Base-by-base conservation (phyloP, 1,140 invertebrate genomes). In the Bilobella aurantiaca region DNA sequence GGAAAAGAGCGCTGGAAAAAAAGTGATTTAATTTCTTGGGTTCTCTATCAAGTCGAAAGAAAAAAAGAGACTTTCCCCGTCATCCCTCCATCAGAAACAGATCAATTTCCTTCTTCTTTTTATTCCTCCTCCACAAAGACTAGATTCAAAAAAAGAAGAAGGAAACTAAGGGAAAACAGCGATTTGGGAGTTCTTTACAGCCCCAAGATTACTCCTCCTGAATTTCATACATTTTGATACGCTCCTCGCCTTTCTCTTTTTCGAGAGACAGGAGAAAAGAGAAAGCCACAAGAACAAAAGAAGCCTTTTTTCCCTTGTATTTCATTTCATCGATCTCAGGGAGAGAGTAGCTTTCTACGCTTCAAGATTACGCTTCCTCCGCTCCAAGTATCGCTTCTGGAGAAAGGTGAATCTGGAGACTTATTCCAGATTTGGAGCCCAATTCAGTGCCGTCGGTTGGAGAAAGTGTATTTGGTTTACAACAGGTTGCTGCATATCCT, bases 111-210 rank as follows among this genome's bases (percentile, higher is more conserved):
- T 23, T 53, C 21, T 42, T 42, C 34, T n/a, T n/a, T n/a, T n/a
- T n/a, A n/a, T n/a, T n/a, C n/a, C n/a, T n/a, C n/a, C n/a, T n/a
- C n/a, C n/a, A n/a, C n/a, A n/a, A n/a, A n/a, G n/a, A n/a, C n/a
- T n/a, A n/a, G n/a, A n/a, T n/a, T n/a, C n/a, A n/a, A n/a, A n/a
- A n/a, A n/a, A 42, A 42, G 18, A 42, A 42, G 18, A 18, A 42
- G 18, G 18, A 42, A 23, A 53, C 14, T 18, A 23, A 53, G 23
- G 12, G 49, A 23, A 53, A 53, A 53, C 49, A 53, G 49, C 49
- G 49, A 53, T 53, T 53, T 53, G 49, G 49, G 49, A 53, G 49
- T 53, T 53, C 49, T 53, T 53, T 53, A 53, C 49, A 53, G 49
- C 49, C 25, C 25, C 25, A 53, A 53, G 12, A 53, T 53, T 53